phyloP scores from a whole-genome alignment of 2,888 invertebrate species.

The Thalpophila matura region DNA sequence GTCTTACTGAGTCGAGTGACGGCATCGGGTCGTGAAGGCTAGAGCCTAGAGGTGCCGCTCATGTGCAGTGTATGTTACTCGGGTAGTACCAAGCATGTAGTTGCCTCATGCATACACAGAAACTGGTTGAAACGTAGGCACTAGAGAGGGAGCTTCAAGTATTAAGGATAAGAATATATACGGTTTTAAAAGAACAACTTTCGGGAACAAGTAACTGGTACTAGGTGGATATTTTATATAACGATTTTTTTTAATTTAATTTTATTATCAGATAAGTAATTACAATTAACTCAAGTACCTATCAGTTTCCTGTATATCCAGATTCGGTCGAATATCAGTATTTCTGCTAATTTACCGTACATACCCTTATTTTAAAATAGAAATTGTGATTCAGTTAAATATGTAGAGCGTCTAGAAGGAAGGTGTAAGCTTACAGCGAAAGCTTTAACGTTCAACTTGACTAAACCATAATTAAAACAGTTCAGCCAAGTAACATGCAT shows the following conservation, averaged over 20 bases:
- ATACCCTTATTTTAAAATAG: constrained; percentile 32
- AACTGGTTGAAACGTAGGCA: constrained; percentile 25
- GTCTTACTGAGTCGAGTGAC: constrained; percentile 34
- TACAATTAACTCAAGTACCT: too few species aligned
- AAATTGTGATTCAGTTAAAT: constrained; percentile 35
- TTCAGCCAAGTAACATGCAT: constrained; percentile 57
- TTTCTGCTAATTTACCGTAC: not conserved
- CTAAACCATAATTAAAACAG: constrained; percentile 28
- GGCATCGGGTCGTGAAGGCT: constrained; percentile 35
- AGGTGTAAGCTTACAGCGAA: constrained; percentile 58
- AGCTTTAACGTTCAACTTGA: constrained; percentile 49
- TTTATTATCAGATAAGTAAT: too few species aligned
- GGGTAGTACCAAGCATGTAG: constrained; percentile 38
- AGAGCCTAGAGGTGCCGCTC: constrained; percentile 34
- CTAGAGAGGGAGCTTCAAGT: constrained; percentile 28
- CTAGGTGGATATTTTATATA: too few species aligned
- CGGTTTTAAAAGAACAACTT: not conserved
- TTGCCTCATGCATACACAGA: constrained; percentile 58
- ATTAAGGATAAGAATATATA: constrained; percentile 23
- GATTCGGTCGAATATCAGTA: not conserved
- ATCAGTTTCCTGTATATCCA: too few species aligned
- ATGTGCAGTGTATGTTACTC: constrained; percentile 44
- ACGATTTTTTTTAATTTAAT: not conserved
- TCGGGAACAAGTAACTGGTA: too few species aligned
- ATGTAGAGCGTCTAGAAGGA: constrained; percentile 61